Evolutionary conservation across 2,888 invertebrate genomes (phyloP), one percentile per base, ranked within the genome.

Genomic region (Glyphotaelius pellucidus): DNA sequence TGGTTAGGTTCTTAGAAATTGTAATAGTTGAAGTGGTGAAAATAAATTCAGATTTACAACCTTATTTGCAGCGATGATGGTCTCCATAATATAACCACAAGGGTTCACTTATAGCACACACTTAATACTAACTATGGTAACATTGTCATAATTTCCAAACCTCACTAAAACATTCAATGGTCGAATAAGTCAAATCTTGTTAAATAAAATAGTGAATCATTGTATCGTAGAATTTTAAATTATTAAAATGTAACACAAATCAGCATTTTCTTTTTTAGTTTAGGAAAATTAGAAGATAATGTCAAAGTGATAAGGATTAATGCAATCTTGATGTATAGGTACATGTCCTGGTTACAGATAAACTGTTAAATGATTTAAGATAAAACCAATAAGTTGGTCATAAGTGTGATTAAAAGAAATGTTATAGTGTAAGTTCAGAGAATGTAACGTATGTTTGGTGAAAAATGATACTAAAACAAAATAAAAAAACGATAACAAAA

Each of bases 401-500:
- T 25, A 67, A 67, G 67, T 67, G 67, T 67, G 67, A 25, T 67
- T n/a, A 67, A 67, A 25, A 67, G 1, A 67, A 67, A 67, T 67
- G 67, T 67, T n/a, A 42, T 38, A 38, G 12, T 85, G 15, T 47
- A 30, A 35, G 30, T 86, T n/a, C 14, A 19, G 42, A 38, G 38
- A 67, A 67, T 86, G 67, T 19, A 67, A 52, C 12, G 80, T 86
- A 30, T 30, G 86, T 86, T 30, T 25, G 47, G 79, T 88, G 67
- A 79, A 88, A 85, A 42, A 86, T 38, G 79, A 30, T 79, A 79
- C 31, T 38, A 80, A 79, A 79, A 47, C 32, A 84, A 90, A 25
- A 87, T 85, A 42, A 47, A 86, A 79, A 90, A 84, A 90, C 80
- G 67, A 88, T 67, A 30, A 19, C 52, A 67, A 88, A 88, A 88